Conservation (phyloP, 1,140 invertebrate species). For the Drosophila lini region DNA sequence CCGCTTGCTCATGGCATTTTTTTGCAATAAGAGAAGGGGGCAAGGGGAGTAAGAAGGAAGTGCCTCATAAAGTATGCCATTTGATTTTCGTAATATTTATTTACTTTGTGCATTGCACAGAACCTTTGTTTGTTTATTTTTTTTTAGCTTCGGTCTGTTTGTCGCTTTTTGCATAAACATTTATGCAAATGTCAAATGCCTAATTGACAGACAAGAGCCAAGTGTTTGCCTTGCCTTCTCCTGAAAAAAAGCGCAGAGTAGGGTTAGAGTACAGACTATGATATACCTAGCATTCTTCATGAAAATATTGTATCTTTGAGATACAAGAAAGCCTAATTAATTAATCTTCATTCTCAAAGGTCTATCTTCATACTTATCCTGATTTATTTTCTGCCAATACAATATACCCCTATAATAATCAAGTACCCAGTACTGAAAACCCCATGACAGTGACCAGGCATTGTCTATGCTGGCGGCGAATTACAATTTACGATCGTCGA, state of each 20-base stretch:
- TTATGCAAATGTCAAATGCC: slow-evolving; percentile 63
- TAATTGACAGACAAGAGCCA: slow-evolving; percentile 60
- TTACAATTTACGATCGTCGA: slow-evolving; percentile 52
- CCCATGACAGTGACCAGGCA: slow-evolving; percentile 57
- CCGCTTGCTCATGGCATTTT: slow-evolving; percentile 11
- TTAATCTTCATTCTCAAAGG: background rate
- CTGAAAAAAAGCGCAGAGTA: background rate
- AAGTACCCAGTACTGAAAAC: slow-evolving; percentile 1
- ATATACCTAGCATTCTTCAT: background rate
- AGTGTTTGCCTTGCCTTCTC: slow-evolving; percentile 44
- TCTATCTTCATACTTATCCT: background rate
- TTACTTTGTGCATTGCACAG: slow-evolving; percentile 46
- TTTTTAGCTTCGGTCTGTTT: slow-evolving; percentile 15
- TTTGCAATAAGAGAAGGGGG: background rate
- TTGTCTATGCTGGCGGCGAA: slow-evolving; percentile 47
- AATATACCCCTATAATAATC: slow-evolving; percentile 3
- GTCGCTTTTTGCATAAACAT: slow-evolving; percentile 55
- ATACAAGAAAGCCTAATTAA: background rate
- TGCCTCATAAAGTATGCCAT: slow-evolving; percentile 37
- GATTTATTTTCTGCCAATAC: no score
- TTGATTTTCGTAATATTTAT: slow-evolving; percentile 49
- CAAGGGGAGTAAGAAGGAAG: slow-evolving; percentile 3
- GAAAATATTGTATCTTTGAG: background rate
- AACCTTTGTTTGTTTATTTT: slow-evolving; percentile 39
- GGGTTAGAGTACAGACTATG: background rate